A percentile compares a stretch with the other conserved stretches of the same genome.
Evolutionary conservation across 2,113 vertebrate genomes (phyloP).

Genomic region (Thermophis baileyi): DNA sequence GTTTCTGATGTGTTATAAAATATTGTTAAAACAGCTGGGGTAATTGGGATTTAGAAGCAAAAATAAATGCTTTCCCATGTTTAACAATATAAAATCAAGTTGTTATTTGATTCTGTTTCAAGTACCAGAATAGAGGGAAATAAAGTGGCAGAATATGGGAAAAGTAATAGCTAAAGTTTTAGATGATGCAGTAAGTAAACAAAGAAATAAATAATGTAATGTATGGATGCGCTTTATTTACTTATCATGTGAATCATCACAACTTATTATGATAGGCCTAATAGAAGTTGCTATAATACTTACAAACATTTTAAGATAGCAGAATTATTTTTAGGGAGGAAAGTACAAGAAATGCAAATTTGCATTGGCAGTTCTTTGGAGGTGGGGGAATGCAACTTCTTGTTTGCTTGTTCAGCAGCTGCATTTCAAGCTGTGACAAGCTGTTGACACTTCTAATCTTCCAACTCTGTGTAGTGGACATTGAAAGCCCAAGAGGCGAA

Average conservation of each 20-base stretch:
- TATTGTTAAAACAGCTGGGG: background rate
- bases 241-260: background rate
- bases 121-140: background rate
- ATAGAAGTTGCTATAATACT: background rate
- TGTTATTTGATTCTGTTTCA: background rate
- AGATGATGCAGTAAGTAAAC: background rate
- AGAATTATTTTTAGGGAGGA: background rate
- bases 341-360: background rate
- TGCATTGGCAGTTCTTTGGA: background rate
- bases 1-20: background rate
- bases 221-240: background rate
- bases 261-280: background rate
- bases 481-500: background rate
- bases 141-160: background rate
- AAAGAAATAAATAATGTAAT: background rate
- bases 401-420: background rate
- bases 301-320: background rate
- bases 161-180: background rate
- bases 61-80: background rate
- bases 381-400: background rate
- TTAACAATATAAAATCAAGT: background rate
- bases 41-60: background rate
- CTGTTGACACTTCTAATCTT: background rate
- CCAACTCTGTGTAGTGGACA: background rate
- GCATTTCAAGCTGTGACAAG: constrained; percentile 3